Evolutionary conservation across 2,888 invertebrate genomes (phyloP), one percentile per base, ranked within the genome.

Genomic region (Erebia epiphron): DNA sequence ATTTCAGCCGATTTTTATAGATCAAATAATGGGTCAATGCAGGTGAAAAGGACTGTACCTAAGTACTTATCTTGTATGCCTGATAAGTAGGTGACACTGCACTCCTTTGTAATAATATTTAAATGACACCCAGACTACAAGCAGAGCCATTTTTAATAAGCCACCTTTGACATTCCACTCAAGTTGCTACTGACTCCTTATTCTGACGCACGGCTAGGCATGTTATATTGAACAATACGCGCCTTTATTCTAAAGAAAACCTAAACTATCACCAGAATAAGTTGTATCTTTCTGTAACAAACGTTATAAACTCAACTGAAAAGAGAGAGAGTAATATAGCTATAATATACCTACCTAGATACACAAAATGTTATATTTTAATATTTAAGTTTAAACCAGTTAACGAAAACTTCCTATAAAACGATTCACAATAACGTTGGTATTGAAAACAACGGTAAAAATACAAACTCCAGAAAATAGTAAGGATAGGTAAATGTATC

Each of bases 391-490:
- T n/a, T n/a, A 41, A 61, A 43, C 11, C 11, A 61, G 46, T 46
- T 10, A 46, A 61, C 61, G 43, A 61, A 61, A 61, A 61, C 61
- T 49, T 62, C n/a, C 61, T 18, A 14, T 18, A 21, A 49, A 11
- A 49, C 46, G 8, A 18, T 64, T 54, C 54, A 54, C 62, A 41
- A 56, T 66, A 56, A 18, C 56, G n/a, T n/a, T 43, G 56, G 46
- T n/a, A 67, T 67, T 46, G 58, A 67, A 58, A 67, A 58, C 67
- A 57, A 49, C 26, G 21, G 21, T 58, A 58, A 58, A 67, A 67
- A 58, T 26, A 50, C 67, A 58, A 58, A 49, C 58, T 26, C 46
- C 57, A 16, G n/a, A 58, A 43, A 26, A 67, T 26, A 58, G 41
- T 41, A 41, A 41, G 26, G 49, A 5, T 67, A 58, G 58, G 67